Conservation (phyloP, 2,888 invertebrate species). For the Epirrhoe alternata region DNA sequence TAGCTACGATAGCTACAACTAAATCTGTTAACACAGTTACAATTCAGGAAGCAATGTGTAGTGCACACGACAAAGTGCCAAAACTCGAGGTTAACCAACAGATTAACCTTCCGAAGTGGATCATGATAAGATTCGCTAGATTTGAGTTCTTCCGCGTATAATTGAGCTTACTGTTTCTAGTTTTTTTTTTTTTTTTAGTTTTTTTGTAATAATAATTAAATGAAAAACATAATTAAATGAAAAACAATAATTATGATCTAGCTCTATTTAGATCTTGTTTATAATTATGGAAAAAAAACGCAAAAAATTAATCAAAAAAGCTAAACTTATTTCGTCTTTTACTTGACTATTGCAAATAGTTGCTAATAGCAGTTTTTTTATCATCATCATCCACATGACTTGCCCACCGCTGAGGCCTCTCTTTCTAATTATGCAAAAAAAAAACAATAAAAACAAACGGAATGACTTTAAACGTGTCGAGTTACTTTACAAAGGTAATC, state of each 20-base stretch:
- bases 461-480: too few species aligned
- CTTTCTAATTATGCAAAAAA: too few species aligned
- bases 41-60: slow-evolving; percentile 26
- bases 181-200: too few species aligned
- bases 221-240: neutral
- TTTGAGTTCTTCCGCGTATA: slow-evolving; percentile 7
- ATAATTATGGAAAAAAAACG: too few species aligned
- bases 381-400: too few species aligned
- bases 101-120: slow-evolving; percentile 61
- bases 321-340: too few species aligned
- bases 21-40: neutral
- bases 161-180: neutral
- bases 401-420: too few species aligned
- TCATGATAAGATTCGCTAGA: slow-evolving; percentile 38
- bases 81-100: slow-evolving; percentile 56
- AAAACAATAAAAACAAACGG: too few species aligned
- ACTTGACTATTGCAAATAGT: too few species aligned
- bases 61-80: slow-evolving; percentile 38
- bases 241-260: neutral
- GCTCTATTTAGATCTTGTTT: neutral
- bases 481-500: too few species aligned
- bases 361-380: too few species aligned
- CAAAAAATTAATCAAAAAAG: too few species aligned
- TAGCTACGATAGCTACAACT: neutral
- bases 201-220: neutral